phyloP scores from a whole-genome alignment of 64 coral and sea anemone species.

The Stichodactyla mertensii region DNA sequence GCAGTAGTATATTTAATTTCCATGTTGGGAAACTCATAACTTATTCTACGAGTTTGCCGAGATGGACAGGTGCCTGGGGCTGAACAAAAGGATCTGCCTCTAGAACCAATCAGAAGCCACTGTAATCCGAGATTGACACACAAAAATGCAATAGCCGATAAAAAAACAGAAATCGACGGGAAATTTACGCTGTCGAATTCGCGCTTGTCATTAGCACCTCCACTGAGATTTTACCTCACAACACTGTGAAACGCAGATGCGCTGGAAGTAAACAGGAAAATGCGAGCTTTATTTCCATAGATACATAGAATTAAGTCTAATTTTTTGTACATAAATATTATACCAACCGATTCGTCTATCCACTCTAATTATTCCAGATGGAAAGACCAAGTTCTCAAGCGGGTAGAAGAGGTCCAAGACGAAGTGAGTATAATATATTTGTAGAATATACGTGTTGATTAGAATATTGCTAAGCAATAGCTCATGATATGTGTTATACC shows the following conservation, averaged over 20 bases:
- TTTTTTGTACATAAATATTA: neutral
- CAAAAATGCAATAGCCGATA: conserved; percentile 23
- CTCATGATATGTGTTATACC: neutral
- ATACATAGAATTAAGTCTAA: conserved; percentile 5
- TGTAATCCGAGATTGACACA: conserved; percentile 20
- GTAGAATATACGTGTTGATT: neutral
- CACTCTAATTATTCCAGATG: conserved; percentile 21
- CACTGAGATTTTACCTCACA: neutral
- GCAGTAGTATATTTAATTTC: neutral
- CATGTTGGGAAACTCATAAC: neutral
- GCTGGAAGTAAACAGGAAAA: neutral
- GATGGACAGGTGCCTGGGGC: neutral
- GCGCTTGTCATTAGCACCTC: conserved; percentile 5
- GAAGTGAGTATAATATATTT: conserved; percentile 7
- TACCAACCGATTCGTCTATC: neutral
- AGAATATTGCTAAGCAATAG: conserved; percentile 4
- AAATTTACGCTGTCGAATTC: conserved; percentile 2
- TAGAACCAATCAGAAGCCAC: neutral
- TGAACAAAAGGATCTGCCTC: neutral
- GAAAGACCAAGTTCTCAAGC: conserved; percentile 28
- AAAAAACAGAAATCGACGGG: neutral
- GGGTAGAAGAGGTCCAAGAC: conserved; percentile 20
- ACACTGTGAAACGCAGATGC: neutral
- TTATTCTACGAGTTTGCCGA: neutral
- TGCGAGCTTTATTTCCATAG: neutral